A percentile compares a stretch with the other conserved stretches of the same genome.
Evolutionary conservation across 35 echinoderm and acorn worm genomes (phyloP).

Genomic region (Apostichopus californicus): DNA sequence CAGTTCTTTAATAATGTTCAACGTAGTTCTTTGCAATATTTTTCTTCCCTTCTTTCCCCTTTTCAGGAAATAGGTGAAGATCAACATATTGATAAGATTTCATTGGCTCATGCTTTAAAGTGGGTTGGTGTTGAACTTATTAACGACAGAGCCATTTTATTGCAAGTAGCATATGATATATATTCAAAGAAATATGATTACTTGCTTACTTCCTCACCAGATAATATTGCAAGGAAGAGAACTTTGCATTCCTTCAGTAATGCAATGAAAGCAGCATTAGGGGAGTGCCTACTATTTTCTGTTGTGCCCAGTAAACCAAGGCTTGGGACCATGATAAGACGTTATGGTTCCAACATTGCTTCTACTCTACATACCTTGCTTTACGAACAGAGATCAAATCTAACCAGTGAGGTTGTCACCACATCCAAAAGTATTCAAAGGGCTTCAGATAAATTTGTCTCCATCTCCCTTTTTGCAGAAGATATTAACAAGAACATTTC

Average conservation of each 20-base stretch:
- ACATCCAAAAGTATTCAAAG: no score
- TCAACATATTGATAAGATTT: neutral
- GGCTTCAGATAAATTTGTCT: neutral
- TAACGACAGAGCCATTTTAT: neutral
- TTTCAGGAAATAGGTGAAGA: neutral
- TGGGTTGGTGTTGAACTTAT: neutral
- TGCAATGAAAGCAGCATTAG: constrained; percentile 5
- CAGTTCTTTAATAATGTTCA: neutral
- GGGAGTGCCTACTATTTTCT: neutral
- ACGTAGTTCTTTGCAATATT: neutral
- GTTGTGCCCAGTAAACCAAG: no score
- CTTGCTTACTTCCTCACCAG: neutral
- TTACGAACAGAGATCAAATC: neutral
- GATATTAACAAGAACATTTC: neutral
- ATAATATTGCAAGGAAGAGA: neutral
- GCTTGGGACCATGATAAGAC: no score
- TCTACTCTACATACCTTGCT: neutral
- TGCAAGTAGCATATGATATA: neutral
- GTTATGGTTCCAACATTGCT: neutral
- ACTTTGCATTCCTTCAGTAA: neutral
- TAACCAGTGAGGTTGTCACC: neutral
- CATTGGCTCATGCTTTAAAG: neutral
- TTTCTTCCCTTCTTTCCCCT: neutral
- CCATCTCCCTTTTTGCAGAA: neutral
- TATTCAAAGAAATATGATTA: neutral